These are phyloP conservation scores for Neodon shergylaensis DNA, from an alignment of 2,113 vertebrate species.

Conservation along the genomic window DNA sequence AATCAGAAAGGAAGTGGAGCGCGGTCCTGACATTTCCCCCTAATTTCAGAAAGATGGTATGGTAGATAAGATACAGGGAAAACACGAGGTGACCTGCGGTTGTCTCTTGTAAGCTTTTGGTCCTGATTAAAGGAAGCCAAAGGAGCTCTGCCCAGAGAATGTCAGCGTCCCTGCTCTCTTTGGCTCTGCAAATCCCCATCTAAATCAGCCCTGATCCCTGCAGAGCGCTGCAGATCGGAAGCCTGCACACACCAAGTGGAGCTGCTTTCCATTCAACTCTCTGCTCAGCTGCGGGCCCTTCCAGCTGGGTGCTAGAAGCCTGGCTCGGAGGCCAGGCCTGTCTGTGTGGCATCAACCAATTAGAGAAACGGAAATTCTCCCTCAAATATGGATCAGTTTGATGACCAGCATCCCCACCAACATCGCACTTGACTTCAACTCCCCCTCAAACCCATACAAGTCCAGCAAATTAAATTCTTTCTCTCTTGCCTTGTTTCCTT, in stretches of 20 bases:
- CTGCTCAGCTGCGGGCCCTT: slow-evolving; percentile 25
- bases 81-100: background rate
- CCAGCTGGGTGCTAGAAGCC: slow-evolving; percentile 11
- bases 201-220: slow-evolving; percentile 9
- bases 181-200: background rate
- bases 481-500: too few relatives aligned
- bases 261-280: background rate
- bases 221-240: background rate
- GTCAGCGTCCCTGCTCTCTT: slow-evolving; percentile 10
- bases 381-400: slow-evolving; percentile 39
- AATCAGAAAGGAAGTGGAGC: slow-evolving; percentile 31
- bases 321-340: slow-evolving; percentile 16
- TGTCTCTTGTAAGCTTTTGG: background rate
- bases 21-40: background rate
- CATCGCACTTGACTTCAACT: slow-evolving; percentile 41
- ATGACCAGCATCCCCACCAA: slow-evolving; percentile 7
- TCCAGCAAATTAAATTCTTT: slow-evolving; percentile 38
- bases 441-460: slow-evolving; percentile 14
- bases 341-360: slow-evolving; percentile 47
- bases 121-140: slow-evolving; percentile 36
- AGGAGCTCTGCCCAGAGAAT: background rate
- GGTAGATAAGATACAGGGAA: background rate
- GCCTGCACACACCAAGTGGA: slow-evolving; percentile 18
- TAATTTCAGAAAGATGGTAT: slow-evolving; percentile 51
- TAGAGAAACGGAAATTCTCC: slow-evolving; percentile 27